These are phyloP conservation scores for Synanthedon formicaeformis DNA, from an alignment of 2,888 invertebrate genomes.

Conservation along the genomic window DNA sequence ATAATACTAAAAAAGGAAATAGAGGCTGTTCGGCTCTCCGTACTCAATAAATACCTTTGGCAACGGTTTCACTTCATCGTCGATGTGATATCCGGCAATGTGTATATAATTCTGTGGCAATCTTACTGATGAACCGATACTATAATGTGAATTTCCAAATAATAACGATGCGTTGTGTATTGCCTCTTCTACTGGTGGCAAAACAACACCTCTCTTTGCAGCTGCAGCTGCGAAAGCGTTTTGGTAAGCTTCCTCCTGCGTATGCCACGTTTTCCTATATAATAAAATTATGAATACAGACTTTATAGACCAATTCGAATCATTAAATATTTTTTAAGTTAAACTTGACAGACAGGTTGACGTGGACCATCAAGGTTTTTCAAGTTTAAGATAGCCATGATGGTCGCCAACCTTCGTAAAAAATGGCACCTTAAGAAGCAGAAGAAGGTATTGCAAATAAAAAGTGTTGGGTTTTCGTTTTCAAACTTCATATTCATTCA, in stretches of 20 bases:
- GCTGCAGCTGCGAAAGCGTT: constrained; percentile 17
- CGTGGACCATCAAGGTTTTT: too few species aligned
- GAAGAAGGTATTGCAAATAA: too few species aligned
- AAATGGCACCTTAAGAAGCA: too few species aligned
- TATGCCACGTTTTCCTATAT: neutral
- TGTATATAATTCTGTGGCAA: constrained; percentile 36
- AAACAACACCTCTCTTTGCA: constrained; percentile 19
- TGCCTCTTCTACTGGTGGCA: constrained; percentile 24
- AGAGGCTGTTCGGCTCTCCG: neutral
- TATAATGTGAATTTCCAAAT: constrained; percentile 38
- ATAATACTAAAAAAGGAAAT: too few species aligned
- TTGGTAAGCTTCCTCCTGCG: neutral
- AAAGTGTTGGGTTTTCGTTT: too few species aligned
- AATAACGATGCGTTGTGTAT: constrained; percentile 35
- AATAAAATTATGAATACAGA: neutral
- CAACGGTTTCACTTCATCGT: constrained; percentile 26
- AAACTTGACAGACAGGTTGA: too few species aligned
- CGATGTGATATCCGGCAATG: constrained; percentile 43
- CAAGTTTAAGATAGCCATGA: too few species aligned
- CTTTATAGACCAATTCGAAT: too few species aligned
- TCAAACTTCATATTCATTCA: too few species aligned
- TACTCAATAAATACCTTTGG: constrained; percentile 19
- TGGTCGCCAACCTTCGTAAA: too few species aligned
- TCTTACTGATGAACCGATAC: constrained; percentile 19
- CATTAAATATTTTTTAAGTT: too few species aligned